phyloP scores from a whole-genome alignment of 2,113 vertebrate species.

The Lophotis ruficrista region DNA sequence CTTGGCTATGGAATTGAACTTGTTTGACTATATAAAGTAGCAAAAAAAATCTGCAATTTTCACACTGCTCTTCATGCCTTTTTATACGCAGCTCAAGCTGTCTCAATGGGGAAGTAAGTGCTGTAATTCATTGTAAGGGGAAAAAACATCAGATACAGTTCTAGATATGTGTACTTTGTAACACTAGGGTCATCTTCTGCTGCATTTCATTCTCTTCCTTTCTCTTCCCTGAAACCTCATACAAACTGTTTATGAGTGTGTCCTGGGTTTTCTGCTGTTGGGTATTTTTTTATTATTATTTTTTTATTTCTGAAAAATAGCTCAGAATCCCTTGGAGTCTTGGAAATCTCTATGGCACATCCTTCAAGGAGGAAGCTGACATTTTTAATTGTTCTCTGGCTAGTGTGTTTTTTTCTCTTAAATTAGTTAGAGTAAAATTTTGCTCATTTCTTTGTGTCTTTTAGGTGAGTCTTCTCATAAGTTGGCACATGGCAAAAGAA shows the following conservation, averaged over 20 bases:
- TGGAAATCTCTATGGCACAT: background rate
- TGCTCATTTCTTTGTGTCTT: background rate
- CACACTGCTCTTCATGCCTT: background rate
- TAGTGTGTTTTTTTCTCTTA: background rate
- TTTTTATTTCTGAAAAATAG: background rate
- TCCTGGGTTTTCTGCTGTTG: no score
- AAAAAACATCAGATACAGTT: background rate
- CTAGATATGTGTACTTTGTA: background rate
- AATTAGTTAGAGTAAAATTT: background rate
- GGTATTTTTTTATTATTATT: background rate
- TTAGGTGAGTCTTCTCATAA: background rate
- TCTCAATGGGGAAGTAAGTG: background rate
- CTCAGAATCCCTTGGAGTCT: background rate
- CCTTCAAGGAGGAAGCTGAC: background rate
- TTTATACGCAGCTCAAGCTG: background rate
- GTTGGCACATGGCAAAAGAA: accelerated
- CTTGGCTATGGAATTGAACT: background rate
- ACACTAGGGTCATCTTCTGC: background rate
- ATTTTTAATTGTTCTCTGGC: background rate
- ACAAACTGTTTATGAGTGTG: background rate
- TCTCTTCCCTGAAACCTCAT: background rate
- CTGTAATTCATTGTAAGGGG: background rate
- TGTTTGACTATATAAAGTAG: background rate
- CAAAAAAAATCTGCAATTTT: background rate
- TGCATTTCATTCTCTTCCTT: background rate